Percentiles rank a stretch among this genome's conserved stretches.
These are phyloP conservation scores for Malaclemys terrapin DNA, from an alignment of 2,113 vertebrate species.

Conservation along the genomic window DNA sequence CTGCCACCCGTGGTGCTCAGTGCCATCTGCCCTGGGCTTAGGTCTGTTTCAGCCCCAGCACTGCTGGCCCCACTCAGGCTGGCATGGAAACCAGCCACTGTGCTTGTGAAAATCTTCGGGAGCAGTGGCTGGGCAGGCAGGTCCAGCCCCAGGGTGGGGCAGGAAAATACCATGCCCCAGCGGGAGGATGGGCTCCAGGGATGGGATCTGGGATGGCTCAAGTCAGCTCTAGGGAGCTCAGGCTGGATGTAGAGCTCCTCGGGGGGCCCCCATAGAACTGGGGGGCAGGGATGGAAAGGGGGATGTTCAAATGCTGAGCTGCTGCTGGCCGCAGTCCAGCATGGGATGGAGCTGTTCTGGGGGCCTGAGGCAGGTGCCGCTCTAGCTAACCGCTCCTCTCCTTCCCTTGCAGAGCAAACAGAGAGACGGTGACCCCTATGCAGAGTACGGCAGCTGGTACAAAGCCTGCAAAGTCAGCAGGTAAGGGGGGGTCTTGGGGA, in stretches of 20 bases:
- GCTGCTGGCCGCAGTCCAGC: background rate
- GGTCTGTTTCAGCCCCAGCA: background rate
- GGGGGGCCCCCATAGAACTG: background rate
- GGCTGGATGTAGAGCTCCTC: background rate
- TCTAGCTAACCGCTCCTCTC: background rate
- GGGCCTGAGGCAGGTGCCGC: background rate
- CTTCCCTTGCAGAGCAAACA: conserved; percentile 86
- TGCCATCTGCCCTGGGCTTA: too few relatives aligned
- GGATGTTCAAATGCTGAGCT: background rate
- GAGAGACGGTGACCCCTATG: conserved; percentile 90
- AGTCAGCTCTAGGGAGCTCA: background rate
- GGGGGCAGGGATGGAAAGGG: background rate
- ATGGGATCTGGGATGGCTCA: background rate
- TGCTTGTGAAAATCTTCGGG: background rate
- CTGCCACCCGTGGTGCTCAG: background rate
- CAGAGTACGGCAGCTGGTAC: conserved; percentile 98
- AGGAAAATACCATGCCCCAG: background rate
- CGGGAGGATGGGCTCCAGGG: background rate
- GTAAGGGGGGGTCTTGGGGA: conserved; percentile 74
- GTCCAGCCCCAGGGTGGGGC: background rate
- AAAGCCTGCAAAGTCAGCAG: conserved; percentile 99
- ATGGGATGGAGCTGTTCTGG: background rate
- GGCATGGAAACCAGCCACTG: background rate
- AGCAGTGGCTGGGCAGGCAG: background rate
- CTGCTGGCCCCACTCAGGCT: background rate